phyloP scores from a whole-genome alignment of 2,888 invertebrate species.

The Xestoiulus laeticollis region DNA sequence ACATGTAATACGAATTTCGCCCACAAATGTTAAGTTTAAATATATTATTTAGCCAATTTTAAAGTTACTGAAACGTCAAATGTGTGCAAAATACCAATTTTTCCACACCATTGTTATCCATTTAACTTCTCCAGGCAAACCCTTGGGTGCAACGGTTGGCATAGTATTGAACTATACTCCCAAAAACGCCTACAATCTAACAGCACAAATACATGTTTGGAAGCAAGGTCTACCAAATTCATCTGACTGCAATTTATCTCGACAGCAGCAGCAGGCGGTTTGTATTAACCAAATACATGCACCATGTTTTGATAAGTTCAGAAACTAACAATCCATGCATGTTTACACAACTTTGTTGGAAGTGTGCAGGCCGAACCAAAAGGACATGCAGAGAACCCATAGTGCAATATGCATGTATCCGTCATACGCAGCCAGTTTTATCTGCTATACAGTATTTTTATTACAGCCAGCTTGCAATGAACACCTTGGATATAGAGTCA shows the following conservation, averaged over 20 bases:
- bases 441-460: not conserved
- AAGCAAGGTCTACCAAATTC: not conserved
- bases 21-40: too few relatives aligned
- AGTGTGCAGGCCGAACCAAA: not conserved
- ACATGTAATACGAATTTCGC: too few relatives aligned
- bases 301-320: not conserved
- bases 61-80: too few relatives aligned
- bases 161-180: not conserved
- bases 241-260: constrained; percentile 24
- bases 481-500: not conserved
- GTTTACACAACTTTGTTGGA: not conserved
- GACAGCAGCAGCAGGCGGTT: constrained; percentile 28
- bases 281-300: constrained; percentile 16
- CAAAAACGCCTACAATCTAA: not conserved
- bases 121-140: too few relatives aligned
- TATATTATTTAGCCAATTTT: too few relatives aligned
- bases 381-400: not conserved
- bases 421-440: not conserved
- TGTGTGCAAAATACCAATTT: too few relatives aligned
- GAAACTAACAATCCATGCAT: not conserved
- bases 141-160: too few relatives aligned
- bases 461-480: not conserved
- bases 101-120: too few relatives aligned
- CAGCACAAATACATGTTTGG: not conserved
- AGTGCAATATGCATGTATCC: not conserved